Percentiles rank a stretch among this genome's conserved stretches.
These are phyloP conservation scores for Sebastes oblongus DNA, from an alignment of 2,797 vertebrate species.

Conservation along the genomic window DNA sequence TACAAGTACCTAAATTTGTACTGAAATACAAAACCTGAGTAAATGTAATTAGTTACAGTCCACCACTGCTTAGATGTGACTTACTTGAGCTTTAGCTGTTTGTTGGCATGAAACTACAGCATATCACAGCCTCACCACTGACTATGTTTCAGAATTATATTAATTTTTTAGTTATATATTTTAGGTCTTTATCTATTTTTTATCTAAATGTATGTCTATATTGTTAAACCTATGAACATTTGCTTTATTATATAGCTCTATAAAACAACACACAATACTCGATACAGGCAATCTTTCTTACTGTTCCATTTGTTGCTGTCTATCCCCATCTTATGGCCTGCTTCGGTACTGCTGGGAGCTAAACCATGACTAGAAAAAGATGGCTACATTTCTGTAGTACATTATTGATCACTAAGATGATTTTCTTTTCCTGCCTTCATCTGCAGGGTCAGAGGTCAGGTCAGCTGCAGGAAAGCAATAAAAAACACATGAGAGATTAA, in stretches of 20 bases:
- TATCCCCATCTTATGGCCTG: conserved; percentile 55
- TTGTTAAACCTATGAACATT: not conserved
- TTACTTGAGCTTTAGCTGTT: not conserved
- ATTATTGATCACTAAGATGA: not conserved
- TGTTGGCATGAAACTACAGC: not conserved
- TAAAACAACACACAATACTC: not conserved
- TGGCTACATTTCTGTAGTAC: not conserved
- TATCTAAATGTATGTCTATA: not conserved
- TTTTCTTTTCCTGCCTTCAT: not conserved
- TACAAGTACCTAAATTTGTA: not conserved
- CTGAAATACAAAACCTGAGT: not conserved
- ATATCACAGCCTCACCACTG: not conserved
- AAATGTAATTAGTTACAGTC: not conserved
- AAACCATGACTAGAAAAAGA: not conserved
- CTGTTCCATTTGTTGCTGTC: conserved; percentile 29
- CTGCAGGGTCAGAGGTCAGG: not conserved
- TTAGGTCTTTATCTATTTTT: not conserved
- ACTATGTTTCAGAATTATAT: not conserved
- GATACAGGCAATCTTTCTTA: not conserved
- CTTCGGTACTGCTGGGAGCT: not conserved
- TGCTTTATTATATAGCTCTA: not conserved
- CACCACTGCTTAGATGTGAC: not conserved
- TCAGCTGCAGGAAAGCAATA: not conserved
- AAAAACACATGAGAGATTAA: not conserved
- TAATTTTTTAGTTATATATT: not conserved